These are phyloP conservation scores for Brienomyrus longianalis DNA, from an alignment of 2,113 vertebrate species.

Conservation along the genomic window DNA sequence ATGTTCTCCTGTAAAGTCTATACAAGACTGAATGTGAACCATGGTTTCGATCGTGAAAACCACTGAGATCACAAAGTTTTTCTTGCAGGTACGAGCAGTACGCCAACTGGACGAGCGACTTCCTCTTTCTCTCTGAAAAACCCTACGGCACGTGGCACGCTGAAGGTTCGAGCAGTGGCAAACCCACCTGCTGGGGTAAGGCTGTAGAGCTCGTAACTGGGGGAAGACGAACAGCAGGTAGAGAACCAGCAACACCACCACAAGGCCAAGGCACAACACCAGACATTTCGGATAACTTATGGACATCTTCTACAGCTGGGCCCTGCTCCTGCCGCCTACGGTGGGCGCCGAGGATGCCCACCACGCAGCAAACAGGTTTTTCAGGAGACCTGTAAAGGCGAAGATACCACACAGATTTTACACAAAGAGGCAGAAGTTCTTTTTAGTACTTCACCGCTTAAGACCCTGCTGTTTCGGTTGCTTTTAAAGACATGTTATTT, in stretches of 20 bases:
- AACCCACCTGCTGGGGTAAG: neutral
- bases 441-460: neutral
- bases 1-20: neutral
- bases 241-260: slow-evolving; percentile 31
- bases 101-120: neutral
- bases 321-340: neutral
- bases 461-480: neutral
- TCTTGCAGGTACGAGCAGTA: neutral
- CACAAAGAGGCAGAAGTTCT: neutral
- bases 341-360: neutral
- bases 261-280: slow-evolving; percentile 12
- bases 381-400: neutral
- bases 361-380: neutral
- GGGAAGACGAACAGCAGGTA: slow-evolving; percentile 36
- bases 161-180: neutral
- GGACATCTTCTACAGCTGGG: neutral
- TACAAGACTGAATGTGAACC: neutral
- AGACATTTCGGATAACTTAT: slow-evolving; percentile 28
- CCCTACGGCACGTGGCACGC: neutral
- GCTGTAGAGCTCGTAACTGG: neutral
- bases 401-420: neutral
- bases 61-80: neutral
- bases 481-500: neutral
- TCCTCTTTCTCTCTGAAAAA: neutral
- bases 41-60: neutral